Conservation (phyloP, 2,888 invertebrate species). For the Diarsia rubi region DNA sequence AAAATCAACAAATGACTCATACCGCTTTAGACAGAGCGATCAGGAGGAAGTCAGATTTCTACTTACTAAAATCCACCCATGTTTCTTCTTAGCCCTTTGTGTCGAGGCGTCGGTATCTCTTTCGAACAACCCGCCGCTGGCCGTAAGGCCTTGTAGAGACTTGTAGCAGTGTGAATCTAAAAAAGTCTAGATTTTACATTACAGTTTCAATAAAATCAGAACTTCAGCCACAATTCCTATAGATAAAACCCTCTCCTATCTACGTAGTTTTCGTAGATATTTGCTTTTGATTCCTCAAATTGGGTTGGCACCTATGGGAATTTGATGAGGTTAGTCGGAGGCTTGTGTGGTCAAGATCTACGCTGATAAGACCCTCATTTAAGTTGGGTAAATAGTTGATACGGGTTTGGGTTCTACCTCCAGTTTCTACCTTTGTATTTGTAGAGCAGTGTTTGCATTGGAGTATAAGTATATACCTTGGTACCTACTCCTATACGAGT, state of each 20-base stretch:
- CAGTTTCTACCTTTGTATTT: conserved; percentile 46
- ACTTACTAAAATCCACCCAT: too few relatives aligned
- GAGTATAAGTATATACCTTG: not conserved
- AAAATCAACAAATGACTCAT: too few relatives aligned
- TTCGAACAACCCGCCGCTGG: too few relatives aligned
- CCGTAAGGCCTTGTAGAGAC: too few relatives aligned
- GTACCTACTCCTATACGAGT: too few relatives aligned
- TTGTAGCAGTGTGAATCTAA: too few relatives aligned
- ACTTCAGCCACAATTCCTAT: conserved; percentile 11
- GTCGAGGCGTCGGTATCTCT: too few relatives aligned
- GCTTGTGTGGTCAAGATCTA: conserved; percentile 67
- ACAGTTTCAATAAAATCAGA: not conserved
- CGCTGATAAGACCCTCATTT: conserved; percentile 68
- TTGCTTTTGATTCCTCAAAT: conserved; percentile 63
- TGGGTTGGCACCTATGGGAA: conserved; percentile 60
- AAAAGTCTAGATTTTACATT: too few relatives aligned
- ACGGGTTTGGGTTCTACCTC: conserved; percentile 48
- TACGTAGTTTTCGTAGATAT: conserved; percentile 39
- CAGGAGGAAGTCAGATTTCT: too few relatives aligned
- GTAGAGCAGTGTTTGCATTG: conserved; percentile 16
- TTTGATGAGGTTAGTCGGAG: conserved; percentile 63
- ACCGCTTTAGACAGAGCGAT: too few relatives aligned
- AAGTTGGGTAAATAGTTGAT: conserved; percentile 67
- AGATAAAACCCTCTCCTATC: conserved; percentile 31
- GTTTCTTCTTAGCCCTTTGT: too few relatives aligned